Base-by-base conservation (phyloP, 2,113 vertebrate species). In the Rhinoderma darwinii region DNA sequence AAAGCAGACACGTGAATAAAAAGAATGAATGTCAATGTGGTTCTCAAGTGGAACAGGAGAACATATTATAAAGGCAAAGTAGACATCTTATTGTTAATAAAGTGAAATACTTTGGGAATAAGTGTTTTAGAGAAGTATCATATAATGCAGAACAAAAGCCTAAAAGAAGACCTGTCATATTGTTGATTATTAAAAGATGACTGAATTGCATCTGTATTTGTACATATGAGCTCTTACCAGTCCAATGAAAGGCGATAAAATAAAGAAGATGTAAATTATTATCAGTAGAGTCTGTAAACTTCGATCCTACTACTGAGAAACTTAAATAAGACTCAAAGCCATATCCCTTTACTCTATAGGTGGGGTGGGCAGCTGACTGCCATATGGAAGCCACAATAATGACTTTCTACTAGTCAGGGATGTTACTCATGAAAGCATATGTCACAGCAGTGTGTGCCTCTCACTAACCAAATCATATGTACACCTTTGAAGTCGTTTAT, bases 11-110 rank as follows among this genome's bases (percentile, higher is more conserved):
- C 32, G 12, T 22, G 30, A 80, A 80, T 80, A 56, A 80, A 39
- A 80, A 37, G 35, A 80, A 56, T 25, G 51, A 56, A 80, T 80
- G 77, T 37, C 77, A 80, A 41, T 56, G 22, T 39, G 51, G 35
- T 25, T 39, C 50, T 80, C 51, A 39, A 80, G 77, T 80, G 77
- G 73, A 80, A 59, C 5, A 72, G 25, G 22, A 51, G 15, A 51
- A 79, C 47, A 37, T 79, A 79, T 79, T 79, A 54, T 79, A 56
- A 79, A 79, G 32, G 50, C 30, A 80, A 41, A 80, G 35, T 39
- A 25, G 20, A 80, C 50, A 25, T 9, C 35, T 54, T 80, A 59
- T 80, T 80, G 77, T 56, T 80, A 59, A 80, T 80, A 39, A 54
- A 51, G 27, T 35, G 18, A 78, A 80, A 56, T 80, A 80, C 30